Percentiles rank a stretch among this genome's conserved stretches.
Evolutionary conservation across 2,888 invertebrate species (phyloP).

Genomic region (Cheilosia soror): DNA sequence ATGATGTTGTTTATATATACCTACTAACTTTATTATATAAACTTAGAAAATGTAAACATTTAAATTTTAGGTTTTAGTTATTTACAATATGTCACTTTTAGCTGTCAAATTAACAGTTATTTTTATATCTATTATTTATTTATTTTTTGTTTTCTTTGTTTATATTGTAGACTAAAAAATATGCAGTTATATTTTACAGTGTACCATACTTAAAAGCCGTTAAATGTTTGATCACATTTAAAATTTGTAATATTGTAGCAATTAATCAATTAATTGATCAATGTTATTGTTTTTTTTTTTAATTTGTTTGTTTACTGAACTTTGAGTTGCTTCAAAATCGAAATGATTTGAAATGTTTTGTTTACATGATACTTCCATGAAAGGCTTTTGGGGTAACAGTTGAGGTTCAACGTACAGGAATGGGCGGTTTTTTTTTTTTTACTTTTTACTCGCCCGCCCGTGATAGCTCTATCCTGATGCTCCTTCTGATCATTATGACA

Average conservation of each 20-base stretch:
- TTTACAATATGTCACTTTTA: constrained; percentile 58
- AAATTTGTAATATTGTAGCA: constrained; percentile 74
- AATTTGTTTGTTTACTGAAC: constrained; percentile 6
- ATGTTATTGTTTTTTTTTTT: constrained; percentile 47
- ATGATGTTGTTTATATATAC: constrained; percentile 66
- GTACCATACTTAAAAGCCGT: constrained; percentile 60
- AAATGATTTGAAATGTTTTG: not conserved
- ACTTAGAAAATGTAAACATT: constrained; percentile 67
- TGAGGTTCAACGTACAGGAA: too few relatives aligned
- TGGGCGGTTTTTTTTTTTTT: not conserved
- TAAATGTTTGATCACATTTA: constrained; percentile 71
- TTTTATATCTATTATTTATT: not conserved
- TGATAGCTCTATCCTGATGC: too few relatives aligned
- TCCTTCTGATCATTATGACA: too few relatives aligned
- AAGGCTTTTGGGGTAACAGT: not conserved
- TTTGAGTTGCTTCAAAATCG: not conserved
- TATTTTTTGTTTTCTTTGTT: constrained; percentile 9
- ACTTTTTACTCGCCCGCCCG: too few relatives aligned
- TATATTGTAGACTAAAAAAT: constrained; percentile 63
- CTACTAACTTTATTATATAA: constrained; percentile 60
- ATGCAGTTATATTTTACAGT: constrained; percentile 55
- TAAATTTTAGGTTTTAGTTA: constrained; percentile 60
- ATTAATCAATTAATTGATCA: constrained; percentile 52
- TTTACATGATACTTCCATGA: too few relatives aligned
- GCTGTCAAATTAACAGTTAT: constrained; percentile 52